phyloP scores from a whole-genome alignment of 1,140 invertebrate species.

The Drosophila asahinai region DNA sequence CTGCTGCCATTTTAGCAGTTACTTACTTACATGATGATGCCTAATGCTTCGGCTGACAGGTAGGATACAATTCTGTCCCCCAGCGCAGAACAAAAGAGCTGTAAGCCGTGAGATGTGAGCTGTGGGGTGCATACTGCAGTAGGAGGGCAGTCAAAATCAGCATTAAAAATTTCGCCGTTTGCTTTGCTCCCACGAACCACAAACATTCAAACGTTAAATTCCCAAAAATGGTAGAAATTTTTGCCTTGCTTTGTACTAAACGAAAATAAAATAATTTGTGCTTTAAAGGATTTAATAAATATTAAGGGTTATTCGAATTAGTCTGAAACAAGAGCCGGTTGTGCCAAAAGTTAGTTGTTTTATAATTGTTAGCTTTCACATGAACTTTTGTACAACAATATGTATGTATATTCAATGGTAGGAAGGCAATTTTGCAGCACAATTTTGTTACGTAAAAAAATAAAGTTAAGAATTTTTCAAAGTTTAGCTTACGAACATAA shows the following conservation, averaged over 20 bases:
- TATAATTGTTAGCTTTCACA: not conserved
- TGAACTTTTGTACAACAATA: not conserved
- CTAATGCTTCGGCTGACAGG: slow-evolving; percentile 44
- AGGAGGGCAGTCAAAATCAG: not conserved
- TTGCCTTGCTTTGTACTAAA: not conserved
- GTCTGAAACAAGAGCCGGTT: not conserved
- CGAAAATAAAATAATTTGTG: not conserved
- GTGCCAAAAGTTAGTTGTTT: not conserved
- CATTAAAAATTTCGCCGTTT: slow-evolving; percentile 3
- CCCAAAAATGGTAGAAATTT: not conserved
- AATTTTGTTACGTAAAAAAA: slow-evolving; percentile 2
- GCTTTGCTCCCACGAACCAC: not conserved
- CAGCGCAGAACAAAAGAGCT: slow-evolving; percentile 22
- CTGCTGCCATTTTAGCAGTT: slow-evolving; percentile 48
- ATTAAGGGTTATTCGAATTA: not conserved
- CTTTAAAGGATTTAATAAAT: slow-evolving; percentile 3
- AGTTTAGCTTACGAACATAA: slow-evolving; percentile 11
- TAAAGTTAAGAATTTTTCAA: not conserved
- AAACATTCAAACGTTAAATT: slow-evolving; percentile 15
- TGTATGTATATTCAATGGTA: not conserved
- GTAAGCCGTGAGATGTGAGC: not conserved
- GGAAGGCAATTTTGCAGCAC: not conserved
- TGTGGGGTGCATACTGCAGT: not conserved
- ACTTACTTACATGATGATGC: slow-evolving; percentile 31
- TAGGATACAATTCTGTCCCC: slow-evolving; percentile 22